These are phyloP conservation scores for Ranitomeya imitator DNA, from an alignment of 2,113 vertebrate genomes.

Conservation along the genomic window DNA sequence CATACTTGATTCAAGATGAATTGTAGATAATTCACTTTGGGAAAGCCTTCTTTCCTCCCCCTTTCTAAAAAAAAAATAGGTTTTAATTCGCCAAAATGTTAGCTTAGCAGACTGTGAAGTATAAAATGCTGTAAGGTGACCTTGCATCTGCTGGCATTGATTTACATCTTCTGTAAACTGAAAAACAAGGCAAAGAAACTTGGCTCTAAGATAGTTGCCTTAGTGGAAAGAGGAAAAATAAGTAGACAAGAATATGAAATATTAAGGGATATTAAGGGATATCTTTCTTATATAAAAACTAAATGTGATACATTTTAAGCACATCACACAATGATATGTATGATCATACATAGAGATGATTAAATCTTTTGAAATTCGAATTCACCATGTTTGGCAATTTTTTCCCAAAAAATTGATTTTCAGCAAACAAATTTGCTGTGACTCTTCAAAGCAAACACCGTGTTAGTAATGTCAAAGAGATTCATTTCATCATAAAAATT, in stretches of 20 bases:
- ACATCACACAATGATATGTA: background rate
- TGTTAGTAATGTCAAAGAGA: too few species aligned
- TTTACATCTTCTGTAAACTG: background rate
- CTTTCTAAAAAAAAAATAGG: constrained; percentile 49
- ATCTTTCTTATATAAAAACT: background rate
- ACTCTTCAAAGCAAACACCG: too few species aligned
- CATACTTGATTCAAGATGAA: constrained; percentile 38
- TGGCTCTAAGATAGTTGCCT: background rate
- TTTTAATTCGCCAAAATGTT: constrained; percentile 11
- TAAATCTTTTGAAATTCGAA: too few species aligned
- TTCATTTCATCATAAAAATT: too few species aligned
- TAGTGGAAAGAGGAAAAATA: background rate
- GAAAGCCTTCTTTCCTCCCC: constrained; percentile 44
- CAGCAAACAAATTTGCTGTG: too few species aligned
- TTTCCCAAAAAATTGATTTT: too few species aligned
- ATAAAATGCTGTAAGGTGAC: constrained; percentile 45
- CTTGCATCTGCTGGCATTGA: constrained; percentile 23
- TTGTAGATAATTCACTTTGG: constrained; percentile 55
- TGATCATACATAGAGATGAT: too few species aligned
- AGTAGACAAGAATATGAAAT: background rate
- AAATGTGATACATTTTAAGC: background rate
- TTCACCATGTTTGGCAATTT: too few species aligned
- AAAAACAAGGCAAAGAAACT: constrained; percentile 28
- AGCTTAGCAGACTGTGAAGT: constrained; percentile 47
- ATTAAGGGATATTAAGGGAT: background rate